Evolutionary conservation across 2,888 invertebrate species (phyloP).

Genomic region (Melitaea athalia): DNA sequence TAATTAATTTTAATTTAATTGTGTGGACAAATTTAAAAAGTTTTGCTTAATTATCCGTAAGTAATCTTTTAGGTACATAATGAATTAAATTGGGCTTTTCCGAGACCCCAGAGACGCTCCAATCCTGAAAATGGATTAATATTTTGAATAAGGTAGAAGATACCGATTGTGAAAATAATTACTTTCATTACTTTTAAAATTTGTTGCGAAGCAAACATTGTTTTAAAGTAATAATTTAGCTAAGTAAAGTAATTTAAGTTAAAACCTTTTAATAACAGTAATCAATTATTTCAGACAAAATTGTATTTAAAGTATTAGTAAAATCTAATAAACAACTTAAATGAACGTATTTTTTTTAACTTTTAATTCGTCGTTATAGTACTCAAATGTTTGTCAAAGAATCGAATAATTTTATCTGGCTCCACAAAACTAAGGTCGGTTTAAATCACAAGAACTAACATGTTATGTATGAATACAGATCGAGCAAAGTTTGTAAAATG

Average conservation of each 20-base stretch:
- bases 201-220: neutral
- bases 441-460: neutral
- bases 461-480: neutral
- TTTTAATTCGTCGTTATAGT: too few species aligned
- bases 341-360: too few species aligned
- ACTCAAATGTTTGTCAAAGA: too few species aligned
- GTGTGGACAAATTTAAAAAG: conserved; percentile 4
- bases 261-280: too few species aligned
- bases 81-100: conserved; percentile 16
- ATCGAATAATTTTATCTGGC: too few species aligned
- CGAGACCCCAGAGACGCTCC: conserved; percentile 16
- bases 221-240: neutral
- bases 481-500: conserved; percentile 32
- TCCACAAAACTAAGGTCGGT: neutral
- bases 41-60: conserved; percentile 9
- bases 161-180: conserved; percentile 6
- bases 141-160: conserved; percentile 19
- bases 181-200: neutral
- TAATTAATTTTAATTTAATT: neutral
- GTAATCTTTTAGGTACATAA: conserved; percentile 23
- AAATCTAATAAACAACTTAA: too few species aligned
- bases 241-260: too few species aligned
- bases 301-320: too few species aligned
- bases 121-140: conserved; percentile 26
- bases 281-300: too few species aligned